phyloP scores from a whole-genome alignment of 2,113 vertebrate genomes.

The Gnathonemus longibarbis region DNA sequence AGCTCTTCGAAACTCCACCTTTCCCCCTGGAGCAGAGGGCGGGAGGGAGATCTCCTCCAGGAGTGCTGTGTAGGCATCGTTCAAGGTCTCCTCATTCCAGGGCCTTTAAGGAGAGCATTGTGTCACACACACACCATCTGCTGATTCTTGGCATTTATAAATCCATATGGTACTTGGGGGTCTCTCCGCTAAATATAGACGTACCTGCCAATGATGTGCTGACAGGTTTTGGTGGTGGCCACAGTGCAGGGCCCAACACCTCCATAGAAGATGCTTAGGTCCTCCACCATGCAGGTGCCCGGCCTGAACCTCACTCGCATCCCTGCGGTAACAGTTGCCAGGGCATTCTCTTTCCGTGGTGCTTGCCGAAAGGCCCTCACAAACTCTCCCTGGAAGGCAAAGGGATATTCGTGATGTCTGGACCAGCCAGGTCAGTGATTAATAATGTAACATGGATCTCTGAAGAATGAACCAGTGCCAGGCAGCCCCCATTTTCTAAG shows the following conservation, averaged over 20 bases:
- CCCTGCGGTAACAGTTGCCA: conserved; percentile 66
- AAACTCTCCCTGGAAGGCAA: conserved; percentile 68
- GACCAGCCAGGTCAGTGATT: neutral
- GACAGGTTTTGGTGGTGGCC: conserved; percentile 53
- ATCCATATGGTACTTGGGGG: neutral
- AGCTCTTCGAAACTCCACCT: conserved; percentile 69
- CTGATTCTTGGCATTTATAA: neutral
- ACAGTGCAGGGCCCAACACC: conserved; percentile 59
- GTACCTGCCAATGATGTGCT: conserved; percentile 60
- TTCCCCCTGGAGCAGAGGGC: conserved; percentile 57
- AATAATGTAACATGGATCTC: neutral
- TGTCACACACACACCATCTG: neutral
- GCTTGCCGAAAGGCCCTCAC: conserved; percentile 77
- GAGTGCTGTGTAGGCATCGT: conserved; percentile 64
- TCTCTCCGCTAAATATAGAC: neutral
- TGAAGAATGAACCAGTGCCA: neutral
- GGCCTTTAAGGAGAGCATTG: conserved; percentile 33
- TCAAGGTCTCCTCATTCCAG: conserved; percentile 72
- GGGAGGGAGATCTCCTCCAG: conserved; percentile 68
- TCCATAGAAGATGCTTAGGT: conserved; percentile 72
- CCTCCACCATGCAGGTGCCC: conserved; percentile 61
- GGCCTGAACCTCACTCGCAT: conserved; percentile 73
- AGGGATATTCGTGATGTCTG: neutral
- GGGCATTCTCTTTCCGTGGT: conserved; percentile 68
- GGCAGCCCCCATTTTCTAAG: neutral